Conservation (phyloP, 2,888 invertebrate genomes). For the Oscheius sp. region DNA sequence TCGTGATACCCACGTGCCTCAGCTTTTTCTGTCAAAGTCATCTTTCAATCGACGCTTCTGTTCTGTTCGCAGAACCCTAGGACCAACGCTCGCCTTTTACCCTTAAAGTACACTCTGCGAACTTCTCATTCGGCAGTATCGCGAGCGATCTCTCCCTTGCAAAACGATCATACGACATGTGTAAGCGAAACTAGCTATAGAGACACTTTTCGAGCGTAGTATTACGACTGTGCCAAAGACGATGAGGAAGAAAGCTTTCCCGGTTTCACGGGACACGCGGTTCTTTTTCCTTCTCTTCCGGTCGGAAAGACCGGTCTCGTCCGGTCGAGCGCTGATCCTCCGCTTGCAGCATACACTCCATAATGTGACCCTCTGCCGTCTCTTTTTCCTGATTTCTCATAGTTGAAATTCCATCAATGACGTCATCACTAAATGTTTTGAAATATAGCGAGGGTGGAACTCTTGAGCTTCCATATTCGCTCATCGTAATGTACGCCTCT, state of each 20-base stretch:
- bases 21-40: no score
- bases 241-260: neutral
- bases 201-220: constrained; percentile 5
- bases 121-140: neutral
- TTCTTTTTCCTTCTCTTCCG: constrained; percentile 25
- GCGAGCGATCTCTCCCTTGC: neutral
- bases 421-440: no score
- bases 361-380: constrained; percentile 27
- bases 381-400: no score
- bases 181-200: constrained; percentile 10
- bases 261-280: constrained; percentile 28
- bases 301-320: constrained; percentile 26
- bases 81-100: neutral
- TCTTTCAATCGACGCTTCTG: neutral
- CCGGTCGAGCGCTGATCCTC: constrained; percentile 29
- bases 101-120: neutral
- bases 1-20: neutral
- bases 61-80: neutral
- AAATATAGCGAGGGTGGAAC: no score
- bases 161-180: neutral
- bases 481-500: constrained; percentile 30
- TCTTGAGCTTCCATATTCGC: constrained; percentile 9
- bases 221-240: neutral
- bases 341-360: constrained; percentile 24
- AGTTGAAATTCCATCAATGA: no score